These are phyloP conservation scores for Eupithecia insigniata DNA, from an alignment of 2,888 invertebrate genomes.

Conservation along the genomic window DNA sequence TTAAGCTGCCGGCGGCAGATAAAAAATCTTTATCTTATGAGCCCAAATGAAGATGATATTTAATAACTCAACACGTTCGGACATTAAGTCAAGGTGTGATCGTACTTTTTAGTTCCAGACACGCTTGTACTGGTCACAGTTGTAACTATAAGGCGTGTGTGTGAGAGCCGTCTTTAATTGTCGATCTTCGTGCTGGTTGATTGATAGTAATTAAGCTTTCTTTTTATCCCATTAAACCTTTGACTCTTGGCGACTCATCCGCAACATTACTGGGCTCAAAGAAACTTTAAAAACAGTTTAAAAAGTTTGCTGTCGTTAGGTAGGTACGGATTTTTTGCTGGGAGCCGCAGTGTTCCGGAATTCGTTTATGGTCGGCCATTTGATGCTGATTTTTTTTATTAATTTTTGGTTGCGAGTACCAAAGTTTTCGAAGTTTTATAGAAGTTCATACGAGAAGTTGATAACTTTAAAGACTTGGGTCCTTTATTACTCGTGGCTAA, in stretches of 20 bases:
- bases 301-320: constrained; percentile 3
- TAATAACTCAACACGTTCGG: constrained; percentile 69
- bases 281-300: not conserved
- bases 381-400: not conserved
- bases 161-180: constrained; percentile 49
- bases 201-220: constrained; percentile 43
- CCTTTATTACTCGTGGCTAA: not conserved
- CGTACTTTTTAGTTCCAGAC: constrained; percentile 51
- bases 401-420: not conserved
- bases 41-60: constrained; percentile 71
- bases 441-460: not conserved
- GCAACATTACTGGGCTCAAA: not conserved
- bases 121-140: constrained; percentile 49
- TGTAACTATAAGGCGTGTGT: constrained; percentile 52
- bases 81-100: constrained; percentile 65
- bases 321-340: not conserved
- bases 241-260: constrained; percentile 32
- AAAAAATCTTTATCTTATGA: constrained; percentile 77
- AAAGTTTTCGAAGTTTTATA: not conserved
- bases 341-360: not conserved
- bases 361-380: not conserved
- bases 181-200: constrained; percentile 41
- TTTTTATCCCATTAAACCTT: constrained; percentile 42
- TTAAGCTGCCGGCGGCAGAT: constrained; percentile 69
- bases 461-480: not conserved